Evolutionary conservation across 23 tunicate genomes (phyloP), one percentile per base, ranked within the genome.

Genomic region (Pegea sp.): DNA sequence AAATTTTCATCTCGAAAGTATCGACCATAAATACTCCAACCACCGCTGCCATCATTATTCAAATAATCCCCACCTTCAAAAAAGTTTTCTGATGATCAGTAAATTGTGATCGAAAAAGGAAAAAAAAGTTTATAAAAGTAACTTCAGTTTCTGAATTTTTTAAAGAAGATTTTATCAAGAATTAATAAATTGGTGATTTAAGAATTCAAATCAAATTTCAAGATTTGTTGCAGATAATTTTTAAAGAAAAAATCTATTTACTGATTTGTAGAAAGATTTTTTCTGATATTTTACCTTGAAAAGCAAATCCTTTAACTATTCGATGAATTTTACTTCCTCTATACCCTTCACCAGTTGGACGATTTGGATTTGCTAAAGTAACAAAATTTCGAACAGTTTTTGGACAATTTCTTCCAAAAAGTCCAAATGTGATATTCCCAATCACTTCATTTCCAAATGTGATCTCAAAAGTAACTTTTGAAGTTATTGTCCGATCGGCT

Each of bases 41-140:
- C 95, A 29, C 95, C 95, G 60, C 95, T 84, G 1, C 95, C 95
- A 42, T 84, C 95, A 48, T 73, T 73, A 63, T 84, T 74, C 48
- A 73, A 53, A 49, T 63, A 73, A 57, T 84, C 95, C 5, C 95
- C 95, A 0, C 95, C 95, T 84, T n/a, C n/a, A n/a, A n/a, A n/a
- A n/a, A n/a, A n/a, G n/a, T n/a, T n/a, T n/a, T n/a, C n/a, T n/a
- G n/a, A n/a, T n/a, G n/a, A n/a, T n/a, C n/a, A n/a, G n/a, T n/a
- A n/a, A n/a, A n/a, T n/a, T n/a, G n/a, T n/a, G n/a, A n/a, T n/a
- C n/a, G n/a, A n/a, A n/a, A n/a, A n/a, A n/a, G n/a, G n/a, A n/a
- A n/a, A n/a, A n/a, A n/a, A n/a, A n/a, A n/a, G n/a, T n/a, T n/a
- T n/a, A n/a, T n/a, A n/a, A n/a, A n/a, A n/a, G n/a, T n/a, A n/a